Conservation (phyloP, 2,113 vertebrate species). For the Sakesphorus luctuosus region DNA sequence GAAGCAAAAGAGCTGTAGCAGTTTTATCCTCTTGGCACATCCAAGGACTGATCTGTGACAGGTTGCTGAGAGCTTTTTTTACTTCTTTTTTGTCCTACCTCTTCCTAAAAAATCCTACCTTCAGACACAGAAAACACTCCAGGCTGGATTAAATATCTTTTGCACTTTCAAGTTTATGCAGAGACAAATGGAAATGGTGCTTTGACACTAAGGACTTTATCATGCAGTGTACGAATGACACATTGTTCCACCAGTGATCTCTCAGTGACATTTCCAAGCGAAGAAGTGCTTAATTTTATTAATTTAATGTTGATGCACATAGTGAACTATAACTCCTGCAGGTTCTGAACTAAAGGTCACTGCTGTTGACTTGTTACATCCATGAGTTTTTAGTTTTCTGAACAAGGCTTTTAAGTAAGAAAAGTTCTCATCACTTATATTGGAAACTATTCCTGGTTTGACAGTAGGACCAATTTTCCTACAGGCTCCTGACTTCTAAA, state of each 20-base stretch:
- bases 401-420: not conserved
- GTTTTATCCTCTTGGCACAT: not conserved
- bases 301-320: not conserved
- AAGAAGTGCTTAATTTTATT: not conserved
- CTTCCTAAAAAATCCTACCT: not conserved
- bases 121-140: not conserved
- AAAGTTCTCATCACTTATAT: not conserved
- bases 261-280: not conserved
- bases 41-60: not conserved
- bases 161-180: not conserved
- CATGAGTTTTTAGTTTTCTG: not conserved
- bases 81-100: not conserved
- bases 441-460: not conserved
- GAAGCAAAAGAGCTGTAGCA: not conserved
- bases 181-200: not conserved
- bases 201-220: not conserved
- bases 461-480: not conserved
- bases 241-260: not conserved
- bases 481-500: not conserved
- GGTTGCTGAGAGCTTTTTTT: not conserved
- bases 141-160: not conserved
- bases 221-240: accelerated
- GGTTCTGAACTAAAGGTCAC: not conserved
- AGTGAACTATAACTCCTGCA: not conserved
- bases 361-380: not conserved